Evolutionary conservation across 2,113 vertebrate species (phyloP), one percentile per base, ranked within the genome.

Genomic region (Lucifuga dentata): DNA sequence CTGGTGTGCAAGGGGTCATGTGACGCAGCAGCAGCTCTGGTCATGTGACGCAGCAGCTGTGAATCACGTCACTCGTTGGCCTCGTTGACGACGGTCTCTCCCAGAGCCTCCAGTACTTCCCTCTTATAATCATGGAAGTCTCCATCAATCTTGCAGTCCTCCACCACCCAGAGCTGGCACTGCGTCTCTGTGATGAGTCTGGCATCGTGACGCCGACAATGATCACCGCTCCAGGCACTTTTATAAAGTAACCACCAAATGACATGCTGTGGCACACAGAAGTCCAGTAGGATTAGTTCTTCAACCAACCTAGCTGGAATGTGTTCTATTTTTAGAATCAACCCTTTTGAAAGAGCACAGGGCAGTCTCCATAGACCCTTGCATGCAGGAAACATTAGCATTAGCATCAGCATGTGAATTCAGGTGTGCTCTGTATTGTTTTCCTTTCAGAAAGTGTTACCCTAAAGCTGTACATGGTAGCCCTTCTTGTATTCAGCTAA

Each of bases 61-160:
- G n/a, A 2, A 11, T 8, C 15, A 12, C n/a, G 33, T 92, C 79
- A 92, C 0, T 88, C 73, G 62, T 91, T 92, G 45, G 83, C 78
- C 70, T 92, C 93, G 80, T 88, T 86, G 63, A 89, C 75, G 35
- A 98, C 73, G 2, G 94, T 96, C 84, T 98, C 97, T 0, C 97
- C 97, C 62, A 98, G 90, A 0, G 96, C 89, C 88, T 98, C 97
- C 71, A 98, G 80, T 76, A 98, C 97, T 73, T 98, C 97, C 3
- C 95, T 88, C 73, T 98, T 98, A 84, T 98, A 98, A 17, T 98
- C 97, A 0, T 98, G 95, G 1, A 98, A 98, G 91, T 97, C 95
- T 0, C 97, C 96, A 0, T 98, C 96, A 0, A 98, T 97, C 13
- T 97, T 62, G 1, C 20, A 61, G 21, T 97, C 92, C 82, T 98